phyloP scores from a whole-genome alignment of 2,113 vertebrate genomes.

The Parotia lawesii region DNA sequence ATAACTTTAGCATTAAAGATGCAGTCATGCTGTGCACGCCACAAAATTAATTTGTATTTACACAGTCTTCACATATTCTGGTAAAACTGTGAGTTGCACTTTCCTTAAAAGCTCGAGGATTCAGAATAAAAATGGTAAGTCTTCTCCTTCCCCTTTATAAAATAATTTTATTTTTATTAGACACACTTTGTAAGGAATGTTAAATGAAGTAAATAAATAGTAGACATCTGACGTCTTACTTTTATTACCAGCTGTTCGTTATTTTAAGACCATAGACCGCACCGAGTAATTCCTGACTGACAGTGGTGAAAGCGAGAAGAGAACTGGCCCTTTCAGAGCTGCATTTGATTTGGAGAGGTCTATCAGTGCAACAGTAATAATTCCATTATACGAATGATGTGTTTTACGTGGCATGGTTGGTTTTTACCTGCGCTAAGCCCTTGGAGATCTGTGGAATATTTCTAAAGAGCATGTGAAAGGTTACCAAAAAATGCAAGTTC shows the following conservation, averaged over 20 bases:
- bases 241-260: neutral
- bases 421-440: neutral
- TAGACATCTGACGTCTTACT: neutral
- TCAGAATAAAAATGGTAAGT: neutral
- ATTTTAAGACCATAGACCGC: neutral
- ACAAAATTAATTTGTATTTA: neutral
- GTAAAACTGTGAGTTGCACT: neutral
- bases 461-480: neutral
- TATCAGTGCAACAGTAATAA: neutral
- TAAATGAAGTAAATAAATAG: neutral
- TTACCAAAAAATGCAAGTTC: neutral
- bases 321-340: neutral
- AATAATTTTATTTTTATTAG: neutral
- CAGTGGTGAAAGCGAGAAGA: neutral
- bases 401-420: neutral
- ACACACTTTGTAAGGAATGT: neutral
- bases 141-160: neutral
- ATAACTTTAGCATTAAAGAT: neutral
- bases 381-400: neutral
- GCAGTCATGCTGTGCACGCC: neutral
- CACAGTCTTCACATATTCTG: neutral
- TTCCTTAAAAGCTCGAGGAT: neutral
- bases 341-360: neutral
- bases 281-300: neutral
- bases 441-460: neutral